Evolutionary conservation across 2,888 invertebrate genomes (phyloP), one percentile per base, ranked within the genome.

Genomic region (Dascillus cervinus): DNA sequence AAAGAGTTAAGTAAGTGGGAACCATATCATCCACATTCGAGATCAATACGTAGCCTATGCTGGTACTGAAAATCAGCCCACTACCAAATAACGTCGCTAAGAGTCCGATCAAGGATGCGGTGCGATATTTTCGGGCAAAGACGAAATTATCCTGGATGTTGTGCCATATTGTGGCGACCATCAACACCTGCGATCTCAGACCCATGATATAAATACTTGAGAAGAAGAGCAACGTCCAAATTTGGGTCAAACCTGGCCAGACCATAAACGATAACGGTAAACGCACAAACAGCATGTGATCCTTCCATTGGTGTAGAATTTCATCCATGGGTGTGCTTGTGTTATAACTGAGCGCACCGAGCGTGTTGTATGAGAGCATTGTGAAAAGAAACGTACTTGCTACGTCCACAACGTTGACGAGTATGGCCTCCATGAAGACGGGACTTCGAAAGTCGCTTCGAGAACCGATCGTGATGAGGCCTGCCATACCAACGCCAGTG

Each of bases 401-500:
- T 6, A 28, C 13, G 11, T 33, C 33, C 8, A 19, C 4, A 3
- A 38, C 11, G 19, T 34, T 32, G 2, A 35, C 26, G 3, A 25
- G 6, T 5, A 41, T 33, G 1, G 33, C 27, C 21, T 31, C 32
- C 20, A 38, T 8, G 26, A 38, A 33, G 5, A 31, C 25, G 15
- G 38, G 24, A 12, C 22, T 32, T 4, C 41, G 24, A 17, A 41
- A 41, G 10, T 12, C 12, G 13, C 22, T 24, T 3, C 20, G 33
- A 2, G 38, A 22, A 2, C 38, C 41, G 3, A 38, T 15, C 11
- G 30, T 24, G 8, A 22, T 33, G 5, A 30, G 28, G 4, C 31
- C 41, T 6, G 38, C 38, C 5, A 38, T 28, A 3, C 41, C 41
- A 10, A 41, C 14, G 6, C 37, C 37, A 12, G 27, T 11, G 22